Evolutionary conservation across 2,888 invertebrate species (phyloP).

Genomic region (Mythimna ferrago): DNA sequence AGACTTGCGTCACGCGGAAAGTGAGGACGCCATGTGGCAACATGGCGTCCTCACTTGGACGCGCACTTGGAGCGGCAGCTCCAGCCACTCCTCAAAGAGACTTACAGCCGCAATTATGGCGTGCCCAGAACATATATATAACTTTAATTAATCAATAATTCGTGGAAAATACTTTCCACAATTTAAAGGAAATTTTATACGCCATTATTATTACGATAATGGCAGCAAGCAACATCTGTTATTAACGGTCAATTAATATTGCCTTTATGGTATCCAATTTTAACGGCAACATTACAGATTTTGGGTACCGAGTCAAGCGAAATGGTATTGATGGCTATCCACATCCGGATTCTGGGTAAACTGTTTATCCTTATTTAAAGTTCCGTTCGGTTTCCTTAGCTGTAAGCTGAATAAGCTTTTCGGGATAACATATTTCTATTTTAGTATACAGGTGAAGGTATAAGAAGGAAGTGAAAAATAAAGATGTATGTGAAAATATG

Average conservation of each 20-base stretch:
- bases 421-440: constrained; percentile 29
- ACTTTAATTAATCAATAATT: background rate
- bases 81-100: too few relatives aligned
- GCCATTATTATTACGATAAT: constrained; percentile 46
- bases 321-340: constrained; percentile 22
- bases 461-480: constrained; percentile 23
- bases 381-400: constrained; percentile 30
- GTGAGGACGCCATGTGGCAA: too few relatives aligned
- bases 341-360: constrained; percentile 38
- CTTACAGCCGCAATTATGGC: too few relatives aligned
- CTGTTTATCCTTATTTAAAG: constrained; percentile 42
- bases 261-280: constrained; percentile 50
- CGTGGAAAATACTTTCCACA: constrained; percentile 18
- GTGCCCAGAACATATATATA: too few relatives aligned
- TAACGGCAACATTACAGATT: constrained; percentile 51
- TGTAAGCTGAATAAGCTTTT: constrained; percentile 33
- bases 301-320: constrained; percentile 30
- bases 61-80: too few relatives aligned
- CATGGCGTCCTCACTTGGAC: too few relatives aligned
- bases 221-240: constrained; percentile 54
- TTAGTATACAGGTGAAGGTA: constrained; percentile 15
- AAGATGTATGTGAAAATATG: background rate
- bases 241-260: constrained; percentile 62
- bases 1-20: too few relatives aligned
- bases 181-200: constrained; percentile 46